phyloP scores from a whole-genome alignment of 2,113 vertebrate genomes.

The Bambusicola thoracicus region DNA sequence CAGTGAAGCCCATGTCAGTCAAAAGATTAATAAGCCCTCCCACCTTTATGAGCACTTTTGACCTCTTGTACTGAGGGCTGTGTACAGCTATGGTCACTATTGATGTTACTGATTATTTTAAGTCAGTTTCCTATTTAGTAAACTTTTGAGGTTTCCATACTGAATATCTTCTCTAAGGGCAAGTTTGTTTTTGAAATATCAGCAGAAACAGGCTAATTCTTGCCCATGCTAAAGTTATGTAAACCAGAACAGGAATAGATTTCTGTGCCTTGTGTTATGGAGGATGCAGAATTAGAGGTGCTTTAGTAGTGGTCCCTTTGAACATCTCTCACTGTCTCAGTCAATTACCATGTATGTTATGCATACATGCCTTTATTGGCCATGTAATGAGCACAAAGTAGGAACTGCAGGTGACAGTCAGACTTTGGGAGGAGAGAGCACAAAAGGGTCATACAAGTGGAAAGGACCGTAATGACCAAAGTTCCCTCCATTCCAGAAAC shows the following conservation, averaged over 20 bases:
- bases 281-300: background rate
- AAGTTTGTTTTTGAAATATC: background rate
- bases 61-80: background rate
- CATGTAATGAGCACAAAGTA: background rate
- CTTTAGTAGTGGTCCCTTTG: background rate
- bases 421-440: background rate
- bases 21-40: background rate
- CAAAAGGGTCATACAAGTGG: accelerated
- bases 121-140: background rate
- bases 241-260: background rate
- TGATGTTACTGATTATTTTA: background rate
- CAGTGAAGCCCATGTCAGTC: background rate
- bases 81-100: background rate
- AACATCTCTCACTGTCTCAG: background rate
- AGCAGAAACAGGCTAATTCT: background rate
- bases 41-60: background rate
- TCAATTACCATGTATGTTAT: background rate
- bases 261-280: background rate
- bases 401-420: constrained; percentile 32
- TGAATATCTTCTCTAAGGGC: background rate
- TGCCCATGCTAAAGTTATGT: background rate
- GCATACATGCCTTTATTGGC: accelerated
- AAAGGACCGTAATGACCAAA: background rate
- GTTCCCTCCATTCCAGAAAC: background rate
- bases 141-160: background rate